Base-by-base conservation (phyloP, 2,888 invertebrate species). In the Melanostoma mellinum region DNA sequence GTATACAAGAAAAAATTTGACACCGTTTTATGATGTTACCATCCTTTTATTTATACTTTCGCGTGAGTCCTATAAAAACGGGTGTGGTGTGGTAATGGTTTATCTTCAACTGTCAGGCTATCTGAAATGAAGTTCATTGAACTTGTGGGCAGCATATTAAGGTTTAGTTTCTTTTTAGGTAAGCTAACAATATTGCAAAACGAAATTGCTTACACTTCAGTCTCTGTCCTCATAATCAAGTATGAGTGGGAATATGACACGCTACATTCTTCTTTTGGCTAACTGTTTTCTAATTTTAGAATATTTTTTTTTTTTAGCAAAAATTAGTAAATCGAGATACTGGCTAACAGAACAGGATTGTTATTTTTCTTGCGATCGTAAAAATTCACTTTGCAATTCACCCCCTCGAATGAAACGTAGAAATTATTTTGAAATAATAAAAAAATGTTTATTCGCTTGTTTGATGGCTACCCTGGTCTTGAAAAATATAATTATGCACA, bases 1-100 rank as follows among this genome's bases (percentile, higher is more conserved):
- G 44, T 48, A 56, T 69, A 79, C 74, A 79, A 68, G 72, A 61
- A 52, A 72, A 10, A 77, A 69, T 73, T 77, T 69, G 82, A 82
- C 73, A 82, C 73, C 77, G 69, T 68, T 82, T 69, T 52, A 32
- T 9, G 61, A 36, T 56, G 50, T 71, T 52, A 77, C 68, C 73
- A 56, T 78, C 72, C 74, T 71, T 61, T 75, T 20, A 52, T 67
- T 40, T 36, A 42, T 58, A 9, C 4, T 52, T 38, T 55, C 3
- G 30, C 46, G 32, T 48, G 32, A 38, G 69, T 10, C 6, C 60
- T 46, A 65, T 8, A 58, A 50, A 38, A 42, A 53, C 44, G 58
- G 42, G 10, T 73, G 42, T 46, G 46, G 10, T 46, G 9, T 40
- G 30, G 35, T 30, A 50, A 76, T 46, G 46, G 74, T 74, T 74